Evolutionary conservation across 1,140 invertebrate genomes (phyloP), one percentile per base, ranked within the genome.

Genomic region (Thaumetopoea pityocampa): DNA sequence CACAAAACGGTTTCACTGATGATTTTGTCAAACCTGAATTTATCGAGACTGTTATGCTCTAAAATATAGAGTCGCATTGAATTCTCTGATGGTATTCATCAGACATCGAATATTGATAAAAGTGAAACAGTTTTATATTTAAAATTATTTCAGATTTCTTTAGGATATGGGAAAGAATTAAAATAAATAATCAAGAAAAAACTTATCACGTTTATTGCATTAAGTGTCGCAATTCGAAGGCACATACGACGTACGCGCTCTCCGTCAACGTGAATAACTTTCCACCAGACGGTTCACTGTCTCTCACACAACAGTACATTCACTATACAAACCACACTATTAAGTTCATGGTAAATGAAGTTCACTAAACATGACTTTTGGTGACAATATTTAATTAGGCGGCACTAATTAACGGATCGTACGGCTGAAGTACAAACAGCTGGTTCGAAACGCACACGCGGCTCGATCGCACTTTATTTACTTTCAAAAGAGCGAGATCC

Each of bases 401-500:
- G 71, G 71, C 68, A 77, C 69, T 61, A 52, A 80, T 64, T 42
- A 84, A 60, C 15, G 76, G 72, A 48, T 81, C 76, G 36, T 82
- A 81, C 2, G 76, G 76, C 49, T 79, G 76, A 29, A 79, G 49
- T 26, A 70, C 63, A 17, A 65, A 63, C 3, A 69, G 49, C 33
- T 66, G 67, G 35, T 60, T 51, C 19, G 58, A 41, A 28, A 41
- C n/a, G n/a, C n/a, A n/a, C n/a, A n/a, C n/a, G n/a, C 58, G 58
- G 36, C 40, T 48, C 18, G 70, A 58, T 33, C 66, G 67, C 37
- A 93, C 92, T 16, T 87, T 82, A 17, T 89, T 74, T 3, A 96
- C 61, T 62, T 90, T 91, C 71, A 88, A 90, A 5, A 96, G 70
- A 77, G 96, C 93, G 2, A 99, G 76, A 57, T 97, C 93, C 73